Evolutionary conservation across 23 tunicate species (phyloP), one percentile per base, ranked within the genome.

Genomic region (Halocynthia roretzi): DNA sequence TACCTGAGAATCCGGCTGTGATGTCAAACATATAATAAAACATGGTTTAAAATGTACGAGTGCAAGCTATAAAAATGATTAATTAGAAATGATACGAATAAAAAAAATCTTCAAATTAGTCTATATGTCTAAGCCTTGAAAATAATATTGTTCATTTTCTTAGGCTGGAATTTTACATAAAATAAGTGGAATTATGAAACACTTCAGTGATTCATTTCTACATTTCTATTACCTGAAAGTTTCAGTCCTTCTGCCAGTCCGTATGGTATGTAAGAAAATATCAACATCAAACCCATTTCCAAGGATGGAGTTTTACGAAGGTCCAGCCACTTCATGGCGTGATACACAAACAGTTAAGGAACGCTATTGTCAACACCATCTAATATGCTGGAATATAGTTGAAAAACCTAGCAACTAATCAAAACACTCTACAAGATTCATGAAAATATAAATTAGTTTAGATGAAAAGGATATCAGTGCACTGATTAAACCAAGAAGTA

Each of bases 261-360:
- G 54, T 93, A 87, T 7, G 98, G 94, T 55, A 93, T 71, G 65
- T 87, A 87, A 7, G 94, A 87, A 54, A 93, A 87, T 23, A 94
- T 88, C 63, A 94, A 84, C 99, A 94, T 94, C 95, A 94, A 84
- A 51, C 99, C 99, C 55, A 94, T 84, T 60, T 94, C 99, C 82
- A 94, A 70, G 14, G 99, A 94, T 6, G 99, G 95, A 48, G 94
- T 94, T 52, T 86, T 86, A 54, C 99, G 82, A 10, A 94, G 60
- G 82, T 94, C 99, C 51, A 94, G 91, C 82, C 93, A 94, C 70
- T 94, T 94, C 84, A 80, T 81, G 12, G 85, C 78, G 95, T 92
- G 6, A 31, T 61, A 22, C 10, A 55, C n/a, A 7, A 60, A 17
- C n/a, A 48, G 53, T 74, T 55, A 74, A 74, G 62, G 67, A 74